Percentiles rank a stretch among this genome's conserved stretches.
Conservation (phyloP, 64 coral and sea anemone species). For the Trachythela sp. region DNA sequence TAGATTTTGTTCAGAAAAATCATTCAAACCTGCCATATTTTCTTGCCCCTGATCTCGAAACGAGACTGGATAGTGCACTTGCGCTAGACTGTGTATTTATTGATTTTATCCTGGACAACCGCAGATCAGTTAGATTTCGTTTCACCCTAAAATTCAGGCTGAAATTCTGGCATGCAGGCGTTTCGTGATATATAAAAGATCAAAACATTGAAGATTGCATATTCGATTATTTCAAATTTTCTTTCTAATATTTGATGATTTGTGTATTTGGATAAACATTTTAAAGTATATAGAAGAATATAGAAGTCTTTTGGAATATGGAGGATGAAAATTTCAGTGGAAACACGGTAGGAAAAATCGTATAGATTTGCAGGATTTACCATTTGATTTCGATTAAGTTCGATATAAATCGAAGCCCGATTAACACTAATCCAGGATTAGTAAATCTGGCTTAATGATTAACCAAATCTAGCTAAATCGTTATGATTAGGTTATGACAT, state of each 20-base stretch:
- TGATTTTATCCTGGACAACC: background rate
- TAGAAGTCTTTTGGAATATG: background rate
- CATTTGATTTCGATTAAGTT: no score
- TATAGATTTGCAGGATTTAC: no score
- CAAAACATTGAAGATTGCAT: background rate
- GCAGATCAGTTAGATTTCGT: background rate
- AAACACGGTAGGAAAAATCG: background rate
- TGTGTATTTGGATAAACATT: background rate
- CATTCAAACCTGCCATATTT: background rate
- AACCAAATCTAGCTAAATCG: no score
- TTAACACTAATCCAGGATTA: no score
- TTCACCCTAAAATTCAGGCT: background rate
- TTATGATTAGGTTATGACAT: no score
- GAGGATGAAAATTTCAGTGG: background rate
- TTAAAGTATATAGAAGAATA: background rate
- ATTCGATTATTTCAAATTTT: background rate
- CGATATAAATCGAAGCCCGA: no score
- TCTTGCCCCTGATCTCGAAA: background rate
- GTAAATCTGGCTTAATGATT: no score
- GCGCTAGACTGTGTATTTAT: background rate
- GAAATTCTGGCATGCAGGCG: background rate
- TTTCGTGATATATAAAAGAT: background rate
- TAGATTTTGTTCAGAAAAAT: conserved; percentile 1
- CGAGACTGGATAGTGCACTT: background rate
- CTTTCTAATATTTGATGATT: background rate